Conservation (phyloP, 2,113 vertebrate genomes). For the Martes martes region DNA sequence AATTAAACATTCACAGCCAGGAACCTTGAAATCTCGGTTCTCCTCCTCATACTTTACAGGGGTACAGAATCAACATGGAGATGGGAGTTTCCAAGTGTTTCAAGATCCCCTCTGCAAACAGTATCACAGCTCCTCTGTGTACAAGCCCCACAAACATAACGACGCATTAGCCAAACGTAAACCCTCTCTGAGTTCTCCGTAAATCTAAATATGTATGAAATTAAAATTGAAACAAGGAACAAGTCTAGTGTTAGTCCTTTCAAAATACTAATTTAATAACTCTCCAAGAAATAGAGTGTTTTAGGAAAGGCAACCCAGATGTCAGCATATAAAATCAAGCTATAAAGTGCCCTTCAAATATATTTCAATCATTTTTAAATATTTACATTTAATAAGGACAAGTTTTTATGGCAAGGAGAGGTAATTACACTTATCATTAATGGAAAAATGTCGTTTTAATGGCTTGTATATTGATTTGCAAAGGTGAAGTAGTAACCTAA, state of each 20-base stretch:
- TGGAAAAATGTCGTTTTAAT: constrained; percentile 85
- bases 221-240: constrained; percentile 78
- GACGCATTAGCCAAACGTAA: constrained; percentile 54
- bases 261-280: constrained; percentile 85
- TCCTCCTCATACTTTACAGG: not conserved
- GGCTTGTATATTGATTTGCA: constrained; percentile 82
- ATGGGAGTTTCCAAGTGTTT: constrained; percentile 55
- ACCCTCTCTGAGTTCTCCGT: constrained; percentile 73
- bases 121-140: not conserved
- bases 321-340: constrained; percentile 85
- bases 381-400: constrained; percentile 88
- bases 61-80: constrained; percentile 4
- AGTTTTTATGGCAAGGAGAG: constrained; percentile 81
- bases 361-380: constrained; percentile 87
- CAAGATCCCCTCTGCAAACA: constrained; percentile 66
- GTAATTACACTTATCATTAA: constrained; percentile 86
- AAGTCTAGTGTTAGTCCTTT: constrained; percentile 78
- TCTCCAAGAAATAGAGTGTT: constrained; percentile 75
- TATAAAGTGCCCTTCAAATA: constrained; percentile 85
- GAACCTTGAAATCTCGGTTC: constrained; percentile 44
- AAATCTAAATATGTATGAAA: constrained; percentile 76
- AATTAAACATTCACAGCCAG: constrained; percentile 51
- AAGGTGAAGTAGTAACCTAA: constrained; percentile 81
- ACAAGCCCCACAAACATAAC: constrained; percentile 55
- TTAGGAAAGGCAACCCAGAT: constrained; percentile 85